phyloP scores from a whole-genome alignment of 2,113 vertebrate genomes.

The Spea bombifrons region DNA sequence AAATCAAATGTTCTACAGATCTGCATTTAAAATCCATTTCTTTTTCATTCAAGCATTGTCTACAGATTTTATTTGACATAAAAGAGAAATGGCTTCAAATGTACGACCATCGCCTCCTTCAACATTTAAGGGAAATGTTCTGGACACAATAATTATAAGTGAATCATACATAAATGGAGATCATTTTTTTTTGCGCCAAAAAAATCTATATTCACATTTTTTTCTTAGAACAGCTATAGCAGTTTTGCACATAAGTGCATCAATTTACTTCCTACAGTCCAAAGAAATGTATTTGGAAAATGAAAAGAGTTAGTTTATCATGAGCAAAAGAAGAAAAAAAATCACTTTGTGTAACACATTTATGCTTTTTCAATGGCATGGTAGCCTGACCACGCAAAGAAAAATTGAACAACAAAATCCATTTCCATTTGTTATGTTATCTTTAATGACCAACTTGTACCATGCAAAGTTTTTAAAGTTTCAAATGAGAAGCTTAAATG shows the following conservation, averaged over 20 bases:
- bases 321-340: slow-evolving; percentile 12
- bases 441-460: slow-evolving; percentile 11
- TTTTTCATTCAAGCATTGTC: no score
- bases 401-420: slow-evolving; percentile 1
- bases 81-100: no score
- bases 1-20: no score
- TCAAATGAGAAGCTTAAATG: no score
- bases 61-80: no score
- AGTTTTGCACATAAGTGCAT: slow-evolving; percentile 20
- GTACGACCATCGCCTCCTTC: no score
- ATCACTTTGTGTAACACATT: slow-evolving; percentile 24
- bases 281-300: slow-evolving; percentile 27
- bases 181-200: not conserved
- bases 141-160: not conserved
- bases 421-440: not conserved
- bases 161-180: not conserved
- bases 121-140: not conserved
- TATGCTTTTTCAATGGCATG: slow-evolving; percentile 21
- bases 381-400: slow-evolving; percentile 1
- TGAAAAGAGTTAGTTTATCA: slow-evolving; percentile 25
- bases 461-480: slow-evolving; percentile 7
- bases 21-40: no score
- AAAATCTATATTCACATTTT: slow-evolving; percentile 16
- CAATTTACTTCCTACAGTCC: slow-evolving; percentile 17
- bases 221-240: not conserved